Percentiles rank a stretch among this genome's conserved stretches.
Evolutionary conservation across 2,113 vertebrate genomes (phyloP).

Genomic region (Cyprinodon variegatus): DNA sequence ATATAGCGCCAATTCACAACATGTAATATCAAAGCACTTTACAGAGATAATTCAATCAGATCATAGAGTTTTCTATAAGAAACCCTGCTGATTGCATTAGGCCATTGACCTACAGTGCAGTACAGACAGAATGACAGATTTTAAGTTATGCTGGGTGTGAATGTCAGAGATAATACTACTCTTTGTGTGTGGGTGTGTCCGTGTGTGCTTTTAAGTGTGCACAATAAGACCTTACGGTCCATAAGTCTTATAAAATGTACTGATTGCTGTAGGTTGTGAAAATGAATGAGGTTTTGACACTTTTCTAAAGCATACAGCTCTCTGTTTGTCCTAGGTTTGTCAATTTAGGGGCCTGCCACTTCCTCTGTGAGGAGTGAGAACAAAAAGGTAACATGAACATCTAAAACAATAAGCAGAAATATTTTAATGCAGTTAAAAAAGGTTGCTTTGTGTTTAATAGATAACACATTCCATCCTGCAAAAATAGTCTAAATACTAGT

Average conservation of each 20-base stretch:
- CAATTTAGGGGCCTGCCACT: conserved; percentile 50
- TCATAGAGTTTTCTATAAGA: too few relatives aligned
- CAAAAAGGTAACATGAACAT: conserved; percentile 1
- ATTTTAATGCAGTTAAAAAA: conserved; percentile 3
- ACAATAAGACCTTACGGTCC: conserved; percentile 50
- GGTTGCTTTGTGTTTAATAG: background rate
- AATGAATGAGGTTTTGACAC: conserved; percentile 68
- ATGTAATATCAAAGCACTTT: too few relatives aligned
- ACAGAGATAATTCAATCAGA: too few relatives aligned
- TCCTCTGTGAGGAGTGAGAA: conserved; percentile 9
- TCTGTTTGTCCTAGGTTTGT: conserved; percentile 70
- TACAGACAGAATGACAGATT: conserved; percentile 43
- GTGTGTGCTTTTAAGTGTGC: background rate
- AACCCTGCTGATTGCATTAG: too few relatives aligned
- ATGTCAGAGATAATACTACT: conserved; percentile 49
- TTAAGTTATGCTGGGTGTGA: conserved; percentile 47
- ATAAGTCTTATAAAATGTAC: conserved; percentile 26
- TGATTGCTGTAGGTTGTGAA: conserved; percentile 51
- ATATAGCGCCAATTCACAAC: too few relatives aligned
- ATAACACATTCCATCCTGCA: background rate
- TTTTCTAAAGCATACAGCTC: conserved; percentile 64
- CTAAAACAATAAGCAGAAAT: conserved; percentile 4
- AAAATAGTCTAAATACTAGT: background rate
- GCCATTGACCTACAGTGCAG: background rate
- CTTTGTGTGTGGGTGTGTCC: conserved; percentile 51